phyloP scores from a whole-genome alignment of 2,888 invertebrate genomes.

The Eupithecia subumbrata region DNA sequence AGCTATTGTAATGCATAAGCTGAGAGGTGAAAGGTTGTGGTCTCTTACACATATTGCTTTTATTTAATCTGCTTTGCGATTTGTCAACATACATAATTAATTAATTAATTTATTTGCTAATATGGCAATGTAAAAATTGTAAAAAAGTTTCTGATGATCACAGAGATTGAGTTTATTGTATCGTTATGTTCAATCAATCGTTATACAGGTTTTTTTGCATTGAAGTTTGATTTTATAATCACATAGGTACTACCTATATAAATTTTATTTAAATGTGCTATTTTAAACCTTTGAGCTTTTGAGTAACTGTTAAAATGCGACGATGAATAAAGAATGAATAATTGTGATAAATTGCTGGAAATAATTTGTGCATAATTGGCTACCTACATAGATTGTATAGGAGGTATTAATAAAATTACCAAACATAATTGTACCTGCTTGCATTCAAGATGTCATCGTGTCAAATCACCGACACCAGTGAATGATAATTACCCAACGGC shows the following conservation, averaged over 20 bases:
- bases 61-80: background rate
- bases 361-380: slow-evolving; percentile 5
- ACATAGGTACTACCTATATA: background rate
- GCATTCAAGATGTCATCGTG: slow-evolving; percentile 23
- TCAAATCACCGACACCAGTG: slow-evolving; percentile 19
- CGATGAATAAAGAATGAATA: background rate
- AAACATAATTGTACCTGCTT: slow-evolving; percentile 15
- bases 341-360: slow-evolving; percentile 2
- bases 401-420: slow-evolving; percentile 13
- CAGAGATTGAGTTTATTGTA: background rate
- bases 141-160: background rate
- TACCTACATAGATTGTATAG: background rate
- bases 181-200: background rate
- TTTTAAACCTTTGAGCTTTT: background rate
- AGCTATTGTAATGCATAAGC: slow-evolving; percentile 9
- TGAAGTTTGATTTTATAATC: background rate
- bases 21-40: background rate
- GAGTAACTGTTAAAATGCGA: background rate
- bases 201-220: background rate
- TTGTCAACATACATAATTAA: background rate
- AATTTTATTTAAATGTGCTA: background rate
- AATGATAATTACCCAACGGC: slow-evolving; percentile 29
- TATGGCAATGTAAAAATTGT: background rate
- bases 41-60: background rate
- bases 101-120: background rate